These are phyloP conservation scores for Meiosimyza platycephala DNA, from an alignment of 2,888 invertebrate species.

Conservation along the genomic window DNA sequence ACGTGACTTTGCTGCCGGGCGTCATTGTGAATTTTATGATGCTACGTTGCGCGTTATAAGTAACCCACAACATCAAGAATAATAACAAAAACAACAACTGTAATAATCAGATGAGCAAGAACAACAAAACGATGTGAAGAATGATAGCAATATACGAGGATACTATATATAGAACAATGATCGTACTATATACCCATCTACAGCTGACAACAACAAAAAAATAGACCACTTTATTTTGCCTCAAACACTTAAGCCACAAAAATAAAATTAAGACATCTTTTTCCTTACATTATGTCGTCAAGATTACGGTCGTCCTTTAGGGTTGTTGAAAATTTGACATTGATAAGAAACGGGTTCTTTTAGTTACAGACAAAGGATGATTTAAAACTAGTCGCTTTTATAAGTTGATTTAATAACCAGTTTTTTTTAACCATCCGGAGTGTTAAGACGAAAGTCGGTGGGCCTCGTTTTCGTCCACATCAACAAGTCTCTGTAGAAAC, in stretches of 20 bases:
- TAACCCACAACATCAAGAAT: slow-evolving; percentile 12
- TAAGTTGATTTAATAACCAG: too few species aligned
- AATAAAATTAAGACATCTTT: slow-evolving; percentile 19
- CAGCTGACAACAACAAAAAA: slow-evolving; percentile 7
- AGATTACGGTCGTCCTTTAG: neutral
- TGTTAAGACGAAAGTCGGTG: too few species aligned
- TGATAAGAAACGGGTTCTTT: too few species aligned
- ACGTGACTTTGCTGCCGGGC: slow-evolving; percentile 65
- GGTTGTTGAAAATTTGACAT: too few species aligned
- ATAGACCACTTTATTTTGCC: neutral
- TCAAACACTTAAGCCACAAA: neutral
- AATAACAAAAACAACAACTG: neutral
- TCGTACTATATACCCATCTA: neutral
- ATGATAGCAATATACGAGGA: too few species aligned
- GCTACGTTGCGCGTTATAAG: slow-evolving; percentile 25
- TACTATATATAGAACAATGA: too few species aligned
- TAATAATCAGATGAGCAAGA: too few species aligned
- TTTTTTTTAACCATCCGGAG: too few species aligned
- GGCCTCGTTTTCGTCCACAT: too few species aligned
- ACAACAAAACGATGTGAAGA: neutral
- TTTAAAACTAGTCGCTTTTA: too few species aligned
- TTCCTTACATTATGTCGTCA: slow-evolving; percentile 9
- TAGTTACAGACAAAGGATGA: too few species aligned
- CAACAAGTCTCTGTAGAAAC: too few species aligned
- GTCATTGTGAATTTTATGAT: slow-evolving; percentile 34